Conservation (phyloP, 1,140 invertebrate species). For the Liolophura sinensis region DNA sequence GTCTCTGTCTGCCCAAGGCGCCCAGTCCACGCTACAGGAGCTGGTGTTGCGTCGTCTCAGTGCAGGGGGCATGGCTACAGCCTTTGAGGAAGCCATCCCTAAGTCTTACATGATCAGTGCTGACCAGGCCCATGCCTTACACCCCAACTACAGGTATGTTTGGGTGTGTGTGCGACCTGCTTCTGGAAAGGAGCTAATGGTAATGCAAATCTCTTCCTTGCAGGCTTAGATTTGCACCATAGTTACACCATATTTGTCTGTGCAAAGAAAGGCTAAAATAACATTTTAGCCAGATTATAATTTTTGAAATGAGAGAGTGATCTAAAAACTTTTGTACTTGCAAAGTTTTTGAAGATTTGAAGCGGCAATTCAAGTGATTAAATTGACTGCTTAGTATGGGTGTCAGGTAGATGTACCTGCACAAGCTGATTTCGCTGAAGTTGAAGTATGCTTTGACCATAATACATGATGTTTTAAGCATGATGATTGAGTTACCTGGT, state of each 20-base stretch:
- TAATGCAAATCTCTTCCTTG: not conserved
- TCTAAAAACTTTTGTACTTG: no score
- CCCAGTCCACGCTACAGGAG: conserved; percentile 55
- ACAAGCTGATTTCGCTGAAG: no score
- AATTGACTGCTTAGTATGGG: no score
- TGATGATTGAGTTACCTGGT: no score
- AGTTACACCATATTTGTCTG: no score
- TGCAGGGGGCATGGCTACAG: conserved; percentile 27
- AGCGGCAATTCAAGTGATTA: no score
- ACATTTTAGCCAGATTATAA: not conserved
- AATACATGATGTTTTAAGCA: no score
- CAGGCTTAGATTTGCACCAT: not conserved
- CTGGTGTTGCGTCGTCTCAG: conserved; percentile 55
- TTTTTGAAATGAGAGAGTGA: not conserved
- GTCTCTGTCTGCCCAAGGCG: conserved; percentile 57
- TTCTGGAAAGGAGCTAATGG: not conserved
- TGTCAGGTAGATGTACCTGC: no score
- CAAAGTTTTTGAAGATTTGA: no score
- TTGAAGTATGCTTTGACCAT: no score
- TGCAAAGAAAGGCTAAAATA: no score
- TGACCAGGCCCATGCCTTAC: conserved; percentile 62
- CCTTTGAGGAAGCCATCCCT: conserved; percentile 58
- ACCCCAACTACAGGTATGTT: conserved; percentile 60
- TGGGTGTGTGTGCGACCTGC: not conserved
- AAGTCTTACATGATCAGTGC: conserved; percentile 60